These are phyloP conservation scores for Valencia hispanica DNA, from an alignment of 2,797 vertebrate genomes.

Conservation along the genomic window DNA sequence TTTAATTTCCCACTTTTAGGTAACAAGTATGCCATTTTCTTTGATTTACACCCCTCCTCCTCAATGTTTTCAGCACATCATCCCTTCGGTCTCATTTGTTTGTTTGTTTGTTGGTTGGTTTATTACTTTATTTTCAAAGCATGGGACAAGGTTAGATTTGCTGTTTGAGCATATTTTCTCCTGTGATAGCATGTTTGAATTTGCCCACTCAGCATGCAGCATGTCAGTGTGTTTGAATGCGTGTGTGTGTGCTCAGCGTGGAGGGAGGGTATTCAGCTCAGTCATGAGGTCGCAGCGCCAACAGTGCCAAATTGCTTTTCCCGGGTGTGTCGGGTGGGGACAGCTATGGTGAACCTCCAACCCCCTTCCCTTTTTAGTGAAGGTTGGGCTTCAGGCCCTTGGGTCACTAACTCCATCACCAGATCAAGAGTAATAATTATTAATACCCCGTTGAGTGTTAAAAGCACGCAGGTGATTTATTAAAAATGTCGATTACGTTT, in stretches of 20 bases:
- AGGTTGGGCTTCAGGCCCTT: constrained; percentile 50
- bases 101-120: constrained; percentile 80
- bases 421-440: constrained; percentile 82
- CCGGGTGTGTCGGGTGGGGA: constrained; percentile 49
- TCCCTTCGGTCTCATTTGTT: constrained; percentile 62
- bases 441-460: constrained; percentile 79
- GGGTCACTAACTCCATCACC: constrained; percentile 82
- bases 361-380: constrained; percentile 38
- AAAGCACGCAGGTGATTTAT: constrained; percentile 81
- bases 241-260: constrained; percentile 64
- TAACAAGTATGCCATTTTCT: constrained; percentile 23
- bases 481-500: constrained; percentile 81
- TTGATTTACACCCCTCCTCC: constrained; percentile 1
- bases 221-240: constrained; percentile 72
- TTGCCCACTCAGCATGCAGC: constrained; percentile 83
- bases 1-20: constrained; percentile 31
- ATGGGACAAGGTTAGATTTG: constrained; percentile 71
- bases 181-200: constrained; percentile 83
- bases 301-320: constrained; percentile 80
- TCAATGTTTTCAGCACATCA: constrained; percentile 48
- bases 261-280: constrained; percentile 57
- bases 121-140: constrained; percentile 72
- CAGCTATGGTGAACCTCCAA: constrained; percentile 14
- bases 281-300: constrained; percentile 66
- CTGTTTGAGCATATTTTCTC: constrained; percentile 81